Percentiles rank a stretch among this genome's conserved stretches.
Evolutionary conservation across 37 sponge, comb jelly and placozoan species (phyloP).

Genomic region (Dysidea cf. avara): DNA sequence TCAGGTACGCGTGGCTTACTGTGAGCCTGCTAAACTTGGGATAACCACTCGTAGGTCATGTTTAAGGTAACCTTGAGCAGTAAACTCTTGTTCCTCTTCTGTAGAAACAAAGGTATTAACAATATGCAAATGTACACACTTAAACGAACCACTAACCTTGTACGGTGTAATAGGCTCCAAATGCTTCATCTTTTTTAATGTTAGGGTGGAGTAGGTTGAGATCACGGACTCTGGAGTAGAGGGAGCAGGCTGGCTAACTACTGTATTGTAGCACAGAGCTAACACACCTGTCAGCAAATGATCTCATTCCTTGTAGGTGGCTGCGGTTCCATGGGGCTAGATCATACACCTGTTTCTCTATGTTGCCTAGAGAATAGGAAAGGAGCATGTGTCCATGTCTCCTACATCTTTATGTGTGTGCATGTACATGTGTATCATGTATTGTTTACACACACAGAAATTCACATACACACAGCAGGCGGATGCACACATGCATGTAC

Average conservation of each 20-base stretch:
- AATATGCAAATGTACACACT: not conserved
- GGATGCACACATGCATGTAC: not conserved
- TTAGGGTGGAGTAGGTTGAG: conserved; percentile 75
- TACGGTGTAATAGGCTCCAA: conserved; percentile 80
- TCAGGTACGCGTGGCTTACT: too few relatives aligned
- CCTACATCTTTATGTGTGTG: too few relatives aligned
- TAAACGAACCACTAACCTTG: conserved; percentile 18
- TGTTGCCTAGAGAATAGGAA: not conserved
- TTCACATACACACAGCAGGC: conserved; percentile 6
- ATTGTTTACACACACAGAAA: not conserved
- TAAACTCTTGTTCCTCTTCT: too few relatives aligned
- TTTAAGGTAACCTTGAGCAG: too few relatives aligned
- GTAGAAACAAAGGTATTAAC: not conserved
- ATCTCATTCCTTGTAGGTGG: conserved; percentile 59
- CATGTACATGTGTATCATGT: not conserved
- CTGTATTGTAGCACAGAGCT: not conserved
- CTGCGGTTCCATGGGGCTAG: conserved; percentile 82
- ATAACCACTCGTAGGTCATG: too few relatives aligned
- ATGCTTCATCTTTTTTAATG: conserved; percentile 73
- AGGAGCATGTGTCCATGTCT: too few relatives aligned
- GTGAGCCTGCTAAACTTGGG: too few relatives aligned
- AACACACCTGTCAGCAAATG: conserved; percentile 81
- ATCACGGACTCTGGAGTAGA: conserved; percentile 69
- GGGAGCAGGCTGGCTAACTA: not conserved
- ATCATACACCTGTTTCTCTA: conserved; percentile 57